phyloP scores from a whole-genome alignment of 2,888 invertebrate genomes.

The Cataglyphis rosenhaueri region DNA sequence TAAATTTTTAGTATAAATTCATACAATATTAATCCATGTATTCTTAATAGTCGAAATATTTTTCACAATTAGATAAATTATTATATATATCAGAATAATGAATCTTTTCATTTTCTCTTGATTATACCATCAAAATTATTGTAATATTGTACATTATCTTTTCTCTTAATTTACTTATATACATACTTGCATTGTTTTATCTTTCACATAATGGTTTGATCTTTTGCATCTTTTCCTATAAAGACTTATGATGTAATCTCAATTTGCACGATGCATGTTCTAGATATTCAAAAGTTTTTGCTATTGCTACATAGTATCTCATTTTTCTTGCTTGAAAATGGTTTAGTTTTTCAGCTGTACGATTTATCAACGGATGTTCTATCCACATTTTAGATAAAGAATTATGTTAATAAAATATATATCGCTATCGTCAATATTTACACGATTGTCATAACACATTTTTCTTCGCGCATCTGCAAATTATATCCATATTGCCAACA shows the following conservation, averaged over 20 bases:
- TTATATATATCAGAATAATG: not conserved
- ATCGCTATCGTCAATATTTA: not conserved
- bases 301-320: not conserved
- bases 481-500: not conserved
- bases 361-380: not conserved
- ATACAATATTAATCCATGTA: not conserved
- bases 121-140: not conserved
- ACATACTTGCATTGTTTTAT: not conserved
- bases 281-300: not conserved
- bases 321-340: not conserved
- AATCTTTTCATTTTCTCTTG: slow-evolving; percentile 3
- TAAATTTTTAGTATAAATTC: not conserved
- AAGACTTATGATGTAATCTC: not conserved
- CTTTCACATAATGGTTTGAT: not conserved
- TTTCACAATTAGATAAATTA: not conserved
- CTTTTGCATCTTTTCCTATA: not conserved
- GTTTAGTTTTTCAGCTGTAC: not conserved
- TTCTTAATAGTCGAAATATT: not conserved
- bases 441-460: not conserved
- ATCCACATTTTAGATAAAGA: not conserved
- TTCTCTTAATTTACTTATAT: not conserved
- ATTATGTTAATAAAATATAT: not conserved
- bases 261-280: not conserved
- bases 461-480: not conserved
- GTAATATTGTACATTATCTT: not conserved